These are phyloP conservation scores for Xiphorhynchus erythropygius DNA, from an alignment of 2,797 vertebrate genomes.

Conservation along the genomic window DNA sequence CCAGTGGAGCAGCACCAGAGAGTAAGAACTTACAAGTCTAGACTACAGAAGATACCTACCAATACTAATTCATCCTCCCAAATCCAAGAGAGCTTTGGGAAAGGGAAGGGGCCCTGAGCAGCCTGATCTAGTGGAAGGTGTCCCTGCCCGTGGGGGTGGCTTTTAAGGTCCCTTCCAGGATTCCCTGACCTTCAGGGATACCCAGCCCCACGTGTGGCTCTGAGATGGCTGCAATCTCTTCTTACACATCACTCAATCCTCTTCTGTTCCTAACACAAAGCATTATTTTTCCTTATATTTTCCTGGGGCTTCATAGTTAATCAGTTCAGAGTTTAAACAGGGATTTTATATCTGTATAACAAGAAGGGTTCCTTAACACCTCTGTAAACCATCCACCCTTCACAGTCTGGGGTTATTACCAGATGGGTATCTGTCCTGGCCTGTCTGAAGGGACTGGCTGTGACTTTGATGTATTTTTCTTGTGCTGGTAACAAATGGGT, in stretches of 20 bases:
- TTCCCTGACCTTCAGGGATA: not conserved
- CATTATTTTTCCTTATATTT: not conserved
- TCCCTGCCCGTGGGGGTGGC: not conserved
- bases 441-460: slow-evolving; percentile 35
- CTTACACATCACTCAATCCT: not conserved
- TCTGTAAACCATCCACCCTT: slow-evolving; percentile 40
- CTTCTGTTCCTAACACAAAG: not conserved
- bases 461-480: slow-evolving; percentile 50
- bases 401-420: slow-evolving; percentile 20
- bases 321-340: not conserved
- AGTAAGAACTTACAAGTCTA: not conserved
- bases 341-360: not conserved
- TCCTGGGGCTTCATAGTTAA: not conserved
- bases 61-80: not conserved
- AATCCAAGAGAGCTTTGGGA: not conserved
- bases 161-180: not conserved
- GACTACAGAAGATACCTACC: not conserved
- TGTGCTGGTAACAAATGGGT: slow-evolving; percentile 64
- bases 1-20: not conserved
- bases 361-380: not conserved
- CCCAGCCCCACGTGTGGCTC: not conserved
- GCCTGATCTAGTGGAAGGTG: not conserved
- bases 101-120: not conserved
- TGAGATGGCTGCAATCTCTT: not conserved
- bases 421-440: slow-evolving; percentile 42